These are phyloP conservation scores for Centroberyx gerrardi DNA, from an alignment of 2,797 vertebrate species.

Conservation along the genomic window DNA sequence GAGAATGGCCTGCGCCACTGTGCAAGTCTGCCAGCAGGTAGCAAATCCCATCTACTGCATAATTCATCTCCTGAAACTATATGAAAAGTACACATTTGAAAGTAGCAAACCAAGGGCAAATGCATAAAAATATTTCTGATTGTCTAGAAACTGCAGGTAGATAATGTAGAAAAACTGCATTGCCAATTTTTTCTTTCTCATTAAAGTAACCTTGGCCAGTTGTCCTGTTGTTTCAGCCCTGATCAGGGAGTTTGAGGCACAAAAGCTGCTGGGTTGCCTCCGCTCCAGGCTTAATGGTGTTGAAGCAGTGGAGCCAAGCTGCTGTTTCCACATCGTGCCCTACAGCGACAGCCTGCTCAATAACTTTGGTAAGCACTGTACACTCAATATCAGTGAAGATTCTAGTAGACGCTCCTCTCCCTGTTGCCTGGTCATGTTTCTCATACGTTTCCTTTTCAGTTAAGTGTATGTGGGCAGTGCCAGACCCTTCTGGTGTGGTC, in stretches of 20 bases:
- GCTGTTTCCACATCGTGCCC: conserved; percentile 76
- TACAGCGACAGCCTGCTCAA: conserved; percentile 64
- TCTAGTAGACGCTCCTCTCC: neutral
- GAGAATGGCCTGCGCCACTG: conserved; percentile 79
- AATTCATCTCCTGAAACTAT: neutral
- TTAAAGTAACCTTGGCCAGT: neutral
- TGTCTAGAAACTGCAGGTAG: neutral
- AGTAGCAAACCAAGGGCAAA: neutral
- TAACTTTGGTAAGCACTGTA: conserved; percentile 71
- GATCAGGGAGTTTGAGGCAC: conserved; percentile 70
- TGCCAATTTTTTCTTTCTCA: neutral
- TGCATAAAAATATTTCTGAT: neutral
- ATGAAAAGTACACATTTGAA: neutral
- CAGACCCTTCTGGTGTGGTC: conserved; percentile 70
- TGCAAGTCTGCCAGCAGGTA: conserved; percentile 80
- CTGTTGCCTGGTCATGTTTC: neutral
- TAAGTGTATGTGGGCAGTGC: conserved; percentile 74
- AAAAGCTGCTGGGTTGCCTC: conserved; percentile 51
- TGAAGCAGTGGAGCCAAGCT: conserved; percentile 14
- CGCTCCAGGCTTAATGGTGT: conserved; percentile 21
- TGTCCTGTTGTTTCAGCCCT: conserved; percentile 71
- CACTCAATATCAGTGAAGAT: neutral
- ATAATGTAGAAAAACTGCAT: neutral
- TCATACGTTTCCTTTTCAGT: conserved; percentile 65
- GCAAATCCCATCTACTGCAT: conserved; percentile 15